A percentile compares a stretch with the other conserved stretches of the same genome.
These are phyloP conservation scores for Taxidea taxus DNA, from an alignment of 2,113 vertebrate species.

Conservation along the genomic window DNA sequence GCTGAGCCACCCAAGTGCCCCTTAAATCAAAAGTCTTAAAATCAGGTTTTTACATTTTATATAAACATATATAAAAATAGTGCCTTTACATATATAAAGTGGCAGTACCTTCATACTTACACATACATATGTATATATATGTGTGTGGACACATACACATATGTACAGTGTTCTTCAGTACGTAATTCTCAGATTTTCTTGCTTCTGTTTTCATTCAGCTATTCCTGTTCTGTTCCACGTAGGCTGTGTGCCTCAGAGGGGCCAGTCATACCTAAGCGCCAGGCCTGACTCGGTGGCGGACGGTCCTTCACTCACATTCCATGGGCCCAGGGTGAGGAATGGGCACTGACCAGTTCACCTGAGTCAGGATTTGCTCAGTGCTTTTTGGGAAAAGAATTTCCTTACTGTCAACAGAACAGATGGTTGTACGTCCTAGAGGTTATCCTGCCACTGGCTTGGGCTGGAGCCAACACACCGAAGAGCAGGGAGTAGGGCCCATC, in stretches of 20 bases:
- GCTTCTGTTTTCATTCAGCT: not conserved
- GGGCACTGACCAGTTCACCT: not conserved
- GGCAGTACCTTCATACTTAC: not conserved
- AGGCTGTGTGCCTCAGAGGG: not conserved
- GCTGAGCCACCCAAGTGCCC: not conserved
- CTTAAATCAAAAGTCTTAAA: not conserved
- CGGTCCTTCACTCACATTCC: not conserved
- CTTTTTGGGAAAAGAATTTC: not conserved
- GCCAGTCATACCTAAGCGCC: fast-evolving
- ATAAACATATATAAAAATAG: not conserved
- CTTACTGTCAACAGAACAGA: not conserved
- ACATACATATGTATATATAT: not conserved
- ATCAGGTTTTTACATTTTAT: not conserved
- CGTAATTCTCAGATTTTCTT: not conserved
- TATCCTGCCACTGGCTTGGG: fast-evolving
- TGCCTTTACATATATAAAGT: not conserved
- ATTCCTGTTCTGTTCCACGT: not conserved
- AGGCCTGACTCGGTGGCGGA: not conserved
- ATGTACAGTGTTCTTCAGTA: not conserved
- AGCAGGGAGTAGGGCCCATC: fast-evolving
- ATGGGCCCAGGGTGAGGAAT: not conserved
- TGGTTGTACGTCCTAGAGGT: not conserved
- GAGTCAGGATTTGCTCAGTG: not conserved
- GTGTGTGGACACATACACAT: not conserved
- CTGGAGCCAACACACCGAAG: not conserved